Evolutionary conservation across 2,797 vertebrate species (phyloP).

Genomic region (Argentina silus): DNA sequence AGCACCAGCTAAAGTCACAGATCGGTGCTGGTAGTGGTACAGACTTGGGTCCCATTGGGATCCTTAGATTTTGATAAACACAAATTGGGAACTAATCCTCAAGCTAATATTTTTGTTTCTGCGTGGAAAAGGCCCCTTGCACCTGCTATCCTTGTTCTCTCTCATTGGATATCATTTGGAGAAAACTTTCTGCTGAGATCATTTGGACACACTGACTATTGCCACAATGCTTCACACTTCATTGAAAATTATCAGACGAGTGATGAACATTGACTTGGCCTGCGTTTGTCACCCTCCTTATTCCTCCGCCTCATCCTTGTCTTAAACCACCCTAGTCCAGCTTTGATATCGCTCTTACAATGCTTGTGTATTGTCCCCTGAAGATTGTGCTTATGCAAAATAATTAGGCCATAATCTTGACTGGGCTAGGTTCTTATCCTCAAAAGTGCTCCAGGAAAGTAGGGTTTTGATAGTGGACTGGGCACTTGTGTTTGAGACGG

Average conservation of each 20-base stretch:
- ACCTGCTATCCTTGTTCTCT: slow-evolving; percentile 53
- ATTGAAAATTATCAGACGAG: slow-evolving; percentile 57
- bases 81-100: slow-evolving; percentile 79
- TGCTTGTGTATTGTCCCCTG: slow-evolving; percentile 69
- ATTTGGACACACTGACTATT: slow-evolving; percentile 67
- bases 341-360: slow-evolving; percentile 63
- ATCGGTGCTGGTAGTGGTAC: slow-evolving; percentile 72
- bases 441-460: slow-evolving; percentile 39
- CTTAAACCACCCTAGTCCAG: slow-evolving; percentile 44
- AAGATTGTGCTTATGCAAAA: slow-evolving; percentile 65
- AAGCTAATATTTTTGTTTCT: slow-evolving; percentile 71
- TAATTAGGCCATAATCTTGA: slow-evolving; percentile 33
- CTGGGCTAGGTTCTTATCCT: slow-evolving; percentile 59
- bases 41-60: slow-evolving; percentile 72
- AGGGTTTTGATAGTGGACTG: slow-evolving; percentile 50
- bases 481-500: slow-evolving; percentile 68
- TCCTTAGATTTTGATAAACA: slow-evolving; percentile 78
- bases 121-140: slow-evolving; percentile 47
- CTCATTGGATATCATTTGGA: slow-evolving; percentile 60
- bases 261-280: slow-evolving; percentile 67
- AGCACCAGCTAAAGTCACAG: slow-evolving; percentile 78
- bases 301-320: slow-evolving; percentile 50
- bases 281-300: slow-evolving; percentile 69
- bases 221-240: slow-evolving; percentile 65
- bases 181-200: slow-evolving; percentile 53